Base-by-base conservation (phyloP, 92 coral and sea anemone genomes). In the Actinostola sp. region DNA sequence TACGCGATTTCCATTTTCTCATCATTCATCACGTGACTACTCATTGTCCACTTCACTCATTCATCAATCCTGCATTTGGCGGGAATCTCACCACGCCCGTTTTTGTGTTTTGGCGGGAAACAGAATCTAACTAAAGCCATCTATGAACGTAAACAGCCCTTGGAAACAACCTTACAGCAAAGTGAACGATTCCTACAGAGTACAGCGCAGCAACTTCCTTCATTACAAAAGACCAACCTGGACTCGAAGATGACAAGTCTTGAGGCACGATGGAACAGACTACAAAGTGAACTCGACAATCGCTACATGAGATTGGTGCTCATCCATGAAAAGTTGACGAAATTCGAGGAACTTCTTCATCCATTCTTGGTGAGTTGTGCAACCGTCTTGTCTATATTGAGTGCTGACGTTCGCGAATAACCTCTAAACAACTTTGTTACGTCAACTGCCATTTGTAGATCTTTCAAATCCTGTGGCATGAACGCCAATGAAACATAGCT, bases 251-350 rank as follows among this genome's bases (percentile, higher is more conserved):
- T 94, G 98, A 92, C 91, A 45, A 94, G 91, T 41, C 61, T 94
- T 65, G 98, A 94, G 63, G 85, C 91, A 58, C 82, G 95, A 61
- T 94, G 98, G 98, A 93, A 82, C 71, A 81, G 94, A 58, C 92
- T 94, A 23, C 98, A 94, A 53, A 86, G 90, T 66, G 98, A 94
- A 77, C 97, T 92, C 24, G 98, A 94, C 82, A 94, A 94, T 64
- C 94, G 97, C 33, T 94, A 94, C 77, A 92, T 92, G 90, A 89
- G 96, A 73, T 84, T 94, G 70, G 98, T 94, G 41, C 72, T 86
- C 70, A 94, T 94, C 34, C 98, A 94, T 67, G 98, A 94, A 68
- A 94, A 94, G 73, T 65, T 94, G 72, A 88, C 97, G 8, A 82
- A 81, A 73, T 94, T 94, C 71, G 98, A 94, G 27, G 95, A 93